These are phyloP conservation scores for Luidia sarsii DNA, from an alignment of 53 echinoderm and acorn worm species.

Conservation along the genomic window DNA sequence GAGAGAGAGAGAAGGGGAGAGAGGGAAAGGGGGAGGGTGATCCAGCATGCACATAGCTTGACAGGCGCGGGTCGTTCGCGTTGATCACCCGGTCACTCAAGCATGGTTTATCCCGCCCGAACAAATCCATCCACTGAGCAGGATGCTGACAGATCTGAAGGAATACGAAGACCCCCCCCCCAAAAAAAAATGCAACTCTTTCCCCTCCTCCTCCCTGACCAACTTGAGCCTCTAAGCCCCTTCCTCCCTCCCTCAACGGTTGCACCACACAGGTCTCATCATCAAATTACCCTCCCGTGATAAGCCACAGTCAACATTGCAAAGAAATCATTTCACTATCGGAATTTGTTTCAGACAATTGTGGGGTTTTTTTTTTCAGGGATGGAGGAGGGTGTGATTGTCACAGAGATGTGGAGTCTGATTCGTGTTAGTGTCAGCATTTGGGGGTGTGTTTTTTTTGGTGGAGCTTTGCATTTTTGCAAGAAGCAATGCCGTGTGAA, in stretches of 20 bases:
- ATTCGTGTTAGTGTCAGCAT: too few species aligned
- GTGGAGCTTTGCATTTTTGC: too few species aligned
- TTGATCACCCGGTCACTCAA: slow-evolving; percentile 40
- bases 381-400: background rate
- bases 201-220: background rate
- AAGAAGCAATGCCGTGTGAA: too few species aligned
- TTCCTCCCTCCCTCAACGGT: too few species aligned
- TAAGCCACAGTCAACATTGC: background rate
- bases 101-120: slow-evolving; percentile 38
- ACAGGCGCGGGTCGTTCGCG: slow-evolving; percentile 29
- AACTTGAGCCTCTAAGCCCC: too few species aligned
- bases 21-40: background rate
- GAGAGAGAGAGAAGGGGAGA: background rate
- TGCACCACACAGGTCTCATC: too few species aligned
- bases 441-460: too few species aligned
- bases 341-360: background rate
- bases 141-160: slow-evolving; percentile 31
- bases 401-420: too few species aligned
- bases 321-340: slow-evolving; percentile 20
- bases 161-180: too few species aligned
- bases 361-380: background rate
- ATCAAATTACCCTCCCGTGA: slow-evolving; percentile 7
- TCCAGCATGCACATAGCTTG: slow-evolving; percentile 16
- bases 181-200: too few species aligned
- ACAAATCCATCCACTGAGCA: slow-evolving; percentile 45